Evolutionary conservation across 2,888 invertebrate species (phyloP).

Genomic region (Epistrophella euchroma): DNA sequence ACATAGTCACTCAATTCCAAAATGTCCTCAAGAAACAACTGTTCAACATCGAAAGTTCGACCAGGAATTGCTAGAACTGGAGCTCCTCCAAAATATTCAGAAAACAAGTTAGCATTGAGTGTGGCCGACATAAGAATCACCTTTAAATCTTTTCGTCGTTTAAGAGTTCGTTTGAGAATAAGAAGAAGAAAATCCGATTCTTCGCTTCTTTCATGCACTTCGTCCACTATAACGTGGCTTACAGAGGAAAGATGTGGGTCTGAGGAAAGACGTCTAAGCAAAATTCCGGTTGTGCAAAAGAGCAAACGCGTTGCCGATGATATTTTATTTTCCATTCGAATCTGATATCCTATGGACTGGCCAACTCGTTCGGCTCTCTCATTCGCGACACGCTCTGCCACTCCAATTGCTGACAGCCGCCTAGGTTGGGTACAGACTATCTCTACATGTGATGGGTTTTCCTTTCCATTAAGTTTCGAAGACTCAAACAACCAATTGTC

Average conservation of each 20-base stretch:
- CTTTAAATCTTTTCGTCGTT: conserved; percentile 89
- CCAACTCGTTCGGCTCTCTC: conserved; percentile 90
- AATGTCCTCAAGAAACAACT: conserved; percentile 92
- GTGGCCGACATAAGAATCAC: conserved; percentile 97
- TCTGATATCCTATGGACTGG: conserved; percentile 87
- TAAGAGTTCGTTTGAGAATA: conserved; percentile 90
- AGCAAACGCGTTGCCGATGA: conserved; percentile 91
- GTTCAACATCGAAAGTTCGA: conserved; percentile 92
- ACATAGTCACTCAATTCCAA: conserved; percentile 87
- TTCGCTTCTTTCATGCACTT: conserved; percentile 96
- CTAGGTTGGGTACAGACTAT: conserved; percentile 97
- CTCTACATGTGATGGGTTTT: conserved; percentile 88
- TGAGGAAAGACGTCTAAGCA: conserved; percentile 92
- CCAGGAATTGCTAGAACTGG: conserved; percentile 93
- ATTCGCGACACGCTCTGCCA: conserved; percentile 95
- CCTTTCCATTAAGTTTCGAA: conserved; percentile 84
- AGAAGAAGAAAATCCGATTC: conserved; percentile 95
- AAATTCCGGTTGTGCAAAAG: conserved; percentile 97
- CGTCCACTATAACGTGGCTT: conserved; percentile 94
- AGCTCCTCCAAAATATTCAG: conserved; percentile 90
- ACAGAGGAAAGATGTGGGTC: conserved; percentile 90
- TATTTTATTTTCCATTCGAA: conserved; percentile 91
- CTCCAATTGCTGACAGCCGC: conserved; percentile 95
- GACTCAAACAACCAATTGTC: conserved; percentile 90
- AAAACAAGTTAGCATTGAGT: conserved; percentile 93